Evolutionary conservation across 2,797 vertebrate genomes (phyloP).

Genomic region (Aphelocoma californica): DNA sequence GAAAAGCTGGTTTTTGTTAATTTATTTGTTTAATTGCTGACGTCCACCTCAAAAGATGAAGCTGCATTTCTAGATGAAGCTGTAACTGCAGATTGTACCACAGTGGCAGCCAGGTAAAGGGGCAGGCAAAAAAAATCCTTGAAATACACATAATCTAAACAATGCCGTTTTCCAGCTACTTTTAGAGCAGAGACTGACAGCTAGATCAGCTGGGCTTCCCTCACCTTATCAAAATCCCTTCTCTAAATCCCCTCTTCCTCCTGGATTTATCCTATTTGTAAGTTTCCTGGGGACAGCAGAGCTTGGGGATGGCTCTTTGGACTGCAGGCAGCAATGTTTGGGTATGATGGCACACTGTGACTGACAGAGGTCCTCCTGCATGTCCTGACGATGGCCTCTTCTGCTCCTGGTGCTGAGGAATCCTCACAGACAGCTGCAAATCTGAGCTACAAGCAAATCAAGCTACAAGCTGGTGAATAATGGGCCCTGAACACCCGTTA

Average conservation of each 20-base stretch:
- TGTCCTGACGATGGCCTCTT: not conserved
- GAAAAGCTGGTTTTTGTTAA: not conserved
- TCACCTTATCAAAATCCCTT: not conserved
- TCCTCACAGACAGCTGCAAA: not conserved
- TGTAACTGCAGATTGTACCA: not conserved
- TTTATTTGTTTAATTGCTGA: not conserved
- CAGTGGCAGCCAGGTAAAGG: not conserved
- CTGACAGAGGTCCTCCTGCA: not conserved
- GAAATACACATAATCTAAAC: not conserved
- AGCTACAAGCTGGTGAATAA: not conserved
- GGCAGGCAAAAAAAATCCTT: not conserved
- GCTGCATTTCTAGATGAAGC: not conserved
- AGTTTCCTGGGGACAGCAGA: not conserved
- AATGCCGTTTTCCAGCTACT: not conserved
- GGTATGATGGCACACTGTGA: rapidly evolving
- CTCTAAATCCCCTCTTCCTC: not conserved
- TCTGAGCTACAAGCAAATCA: not conserved
- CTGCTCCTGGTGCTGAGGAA: not conserved
- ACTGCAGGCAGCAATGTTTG: not conserved
- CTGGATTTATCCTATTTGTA: not conserved
- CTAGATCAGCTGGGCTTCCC: not conserved
- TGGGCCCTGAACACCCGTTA: no score
- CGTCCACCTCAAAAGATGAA: not conserved
- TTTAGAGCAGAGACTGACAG: not conserved
- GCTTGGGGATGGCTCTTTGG: not conserved